Evolutionary conservation across 2,113 vertebrate genomes (phyloP).

Genomic region (Elephantulus edwardii): DNA sequence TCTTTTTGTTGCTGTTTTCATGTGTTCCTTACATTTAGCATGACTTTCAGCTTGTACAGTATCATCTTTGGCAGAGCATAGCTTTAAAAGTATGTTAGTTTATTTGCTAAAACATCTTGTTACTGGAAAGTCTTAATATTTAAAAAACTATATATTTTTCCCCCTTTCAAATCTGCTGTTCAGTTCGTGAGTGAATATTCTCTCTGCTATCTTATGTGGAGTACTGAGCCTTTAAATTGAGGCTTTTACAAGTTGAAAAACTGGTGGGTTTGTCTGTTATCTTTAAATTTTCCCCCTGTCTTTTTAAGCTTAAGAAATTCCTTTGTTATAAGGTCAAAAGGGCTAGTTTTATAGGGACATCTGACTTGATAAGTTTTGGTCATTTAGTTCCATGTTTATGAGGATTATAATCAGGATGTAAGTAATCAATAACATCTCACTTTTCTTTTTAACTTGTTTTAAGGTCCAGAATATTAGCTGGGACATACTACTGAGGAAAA

Average conservation of each 20-base stretch:
- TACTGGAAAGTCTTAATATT: conserved; percentile 12
- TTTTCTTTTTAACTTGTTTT: background rate
- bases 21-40: background rate
- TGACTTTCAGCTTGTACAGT: background rate
- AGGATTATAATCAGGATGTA: background rate
- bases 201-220: too few species aligned
- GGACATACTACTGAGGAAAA: background rate
- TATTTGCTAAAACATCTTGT: background rate
- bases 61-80: conserved; percentile 1
- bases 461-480: background rate
- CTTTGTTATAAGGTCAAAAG: background rate
- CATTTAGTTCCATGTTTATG: conserved; percentile 18
- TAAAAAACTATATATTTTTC: background rate
- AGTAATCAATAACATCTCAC: background rate
- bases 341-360: background rate
- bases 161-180: background rate
- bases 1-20: conserved; percentile 17
- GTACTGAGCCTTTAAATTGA: too few species aligned
- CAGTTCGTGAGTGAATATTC: background rate
- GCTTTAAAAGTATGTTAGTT: conserved; percentile 1
- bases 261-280: background rate
- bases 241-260: conserved; percentile 28
- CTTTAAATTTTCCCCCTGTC: too few species aligned
- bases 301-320: conserved; percentile 31
- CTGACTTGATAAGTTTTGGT: conserved; percentile 27